Percentiles rank a stretch among this genome's conserved stretches.
phyloP scores from a whole-genome alignment of 35 echinoderm and acorn worm species.

The Nesometra sesokonis region DNA sequence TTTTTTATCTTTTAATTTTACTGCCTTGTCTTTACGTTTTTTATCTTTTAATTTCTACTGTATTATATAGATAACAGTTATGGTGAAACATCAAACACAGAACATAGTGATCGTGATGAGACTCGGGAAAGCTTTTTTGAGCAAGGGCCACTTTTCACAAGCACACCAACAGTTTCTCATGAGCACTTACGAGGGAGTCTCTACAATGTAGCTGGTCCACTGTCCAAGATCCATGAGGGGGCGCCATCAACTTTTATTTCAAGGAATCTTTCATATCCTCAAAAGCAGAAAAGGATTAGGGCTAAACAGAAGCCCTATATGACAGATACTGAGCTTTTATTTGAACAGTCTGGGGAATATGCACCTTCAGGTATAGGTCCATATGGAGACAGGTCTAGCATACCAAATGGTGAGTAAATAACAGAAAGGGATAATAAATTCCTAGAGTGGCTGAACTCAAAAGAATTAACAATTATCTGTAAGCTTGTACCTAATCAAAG shows the following conservation, averaged over 20 bases:
- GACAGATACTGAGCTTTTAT: background rate
- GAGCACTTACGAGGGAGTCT: background rate
- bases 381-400: too few relatives aligned
- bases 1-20: too few relatives aligned
- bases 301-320: background rate
- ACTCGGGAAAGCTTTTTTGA: background rate
- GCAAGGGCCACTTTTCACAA: background rate
- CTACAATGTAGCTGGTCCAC: background rate
- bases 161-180: background rate
- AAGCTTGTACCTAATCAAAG: too few relatives aligned
- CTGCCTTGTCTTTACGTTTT: too few relatives aligned
- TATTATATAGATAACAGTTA: background rate
- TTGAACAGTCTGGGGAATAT: background rate
- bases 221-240: background rate
- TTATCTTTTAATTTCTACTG: too few relatives aligned
- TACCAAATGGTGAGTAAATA: too few relatives aligned
- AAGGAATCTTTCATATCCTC: background rate
- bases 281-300: background rate
- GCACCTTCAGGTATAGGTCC: background rate
- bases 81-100: conserved; percentile 4
- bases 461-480: too few relatives aligned
- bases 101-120: background rate
- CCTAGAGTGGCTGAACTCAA: too few relatives aligned
- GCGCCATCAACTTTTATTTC: background rate
- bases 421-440: too few relatives aligned